A percentile compares a stretch with the other conserved stretches of the same genome.
Conservation (phyloP, 35 echinoderm and acorn worm species). For the Diadema setosum region DNA sequence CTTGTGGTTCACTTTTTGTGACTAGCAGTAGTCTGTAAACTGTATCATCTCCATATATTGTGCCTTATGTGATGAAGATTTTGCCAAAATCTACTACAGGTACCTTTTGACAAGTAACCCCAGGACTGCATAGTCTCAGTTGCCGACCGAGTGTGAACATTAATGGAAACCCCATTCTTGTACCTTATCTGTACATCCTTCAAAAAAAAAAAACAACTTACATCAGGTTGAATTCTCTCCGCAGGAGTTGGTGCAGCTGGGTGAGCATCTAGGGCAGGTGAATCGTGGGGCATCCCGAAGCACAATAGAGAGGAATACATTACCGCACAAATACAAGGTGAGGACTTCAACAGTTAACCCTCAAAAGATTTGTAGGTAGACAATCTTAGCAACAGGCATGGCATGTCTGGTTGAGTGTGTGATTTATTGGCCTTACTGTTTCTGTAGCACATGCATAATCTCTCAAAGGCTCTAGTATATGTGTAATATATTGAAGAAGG, state of each 20-base stretch:
- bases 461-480: background rate
- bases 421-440: background rate
- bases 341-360: too few relatives aligned
- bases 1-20: too few relatives aligned
- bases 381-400: background rate
- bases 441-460: background rate
- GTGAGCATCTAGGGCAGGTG: slow-evolving; percentile 57
- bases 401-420: background rate
- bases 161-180: too few relatives aligned
- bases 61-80: too few relatives aligned
- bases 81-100: too few relatives aligned
- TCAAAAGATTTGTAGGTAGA: background rate
- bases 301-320: slow-evolving; percentile 74
- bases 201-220: too few relatives aligned
- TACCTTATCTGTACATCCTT: too few relatives aligned
- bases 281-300: slow-evolving; percentile 71
- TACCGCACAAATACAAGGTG: slow-evolving; percentile 90
- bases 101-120: too few relatives aligned
- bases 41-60: too few relatives aligned
- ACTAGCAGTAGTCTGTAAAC: too few relatives aligned
- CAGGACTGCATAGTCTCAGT: too few relatives aligned
- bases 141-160: too few relatives aligned
- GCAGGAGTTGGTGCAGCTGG: slow-evolving; percentile 72
- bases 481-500: background rate
- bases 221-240: background rate